phyloP scores from a whole-genome alignment of 2,888 invertebrate genomes.

The Lysandra coridon region DNA sequence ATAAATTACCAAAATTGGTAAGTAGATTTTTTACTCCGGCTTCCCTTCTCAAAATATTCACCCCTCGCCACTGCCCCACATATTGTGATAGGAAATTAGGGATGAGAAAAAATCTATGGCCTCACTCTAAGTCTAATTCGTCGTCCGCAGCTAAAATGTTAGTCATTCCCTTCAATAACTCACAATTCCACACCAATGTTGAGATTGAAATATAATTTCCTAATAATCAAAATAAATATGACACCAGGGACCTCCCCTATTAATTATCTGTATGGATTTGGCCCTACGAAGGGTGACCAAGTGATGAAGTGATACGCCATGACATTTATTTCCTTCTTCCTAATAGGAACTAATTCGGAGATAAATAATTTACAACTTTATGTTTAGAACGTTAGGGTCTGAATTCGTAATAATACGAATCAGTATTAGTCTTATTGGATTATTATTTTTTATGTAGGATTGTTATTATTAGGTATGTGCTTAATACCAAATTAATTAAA shows the following conservation, averaged over 20 bases:
- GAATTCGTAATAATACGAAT: not conserved
- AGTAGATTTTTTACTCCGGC: too few relatives aligned
- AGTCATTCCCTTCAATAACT: not conserved
- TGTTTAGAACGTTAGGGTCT: not conserved
- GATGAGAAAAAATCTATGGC: too few relatives aligned
- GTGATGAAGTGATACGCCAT: constrained; percentile 62
- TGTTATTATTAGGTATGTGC: not conserved
- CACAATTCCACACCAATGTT: not conserved
- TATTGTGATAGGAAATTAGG: too few relatives aligned
- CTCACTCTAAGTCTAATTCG: too few relatives aligned
- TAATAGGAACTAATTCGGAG: constrained; percentile 36
- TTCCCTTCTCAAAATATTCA: too few relatives aligned
- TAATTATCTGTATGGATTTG: constrained; percentile 59
- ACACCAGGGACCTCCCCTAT: constrained; percentile 53
- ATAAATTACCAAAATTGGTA: too few relatives aligned
- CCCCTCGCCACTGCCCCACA: too few relatives aligned
- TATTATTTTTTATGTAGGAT: constrained; percentile 6
- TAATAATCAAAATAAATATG: constrained; percentile 33
- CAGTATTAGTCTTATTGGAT: not conserved
- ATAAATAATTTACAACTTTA: constrained; percentile 45
- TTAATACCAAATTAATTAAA: not conserved
- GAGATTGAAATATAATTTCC: constrained; percentile 24
- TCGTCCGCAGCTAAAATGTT: too few relatives aligned
- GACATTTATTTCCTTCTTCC: constrained; percentile 39
- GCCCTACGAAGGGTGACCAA: constrained; percentile 49